Conservation (phyloP, 2,113 vertebrate species). For the Menidia beryllina region DNA sequence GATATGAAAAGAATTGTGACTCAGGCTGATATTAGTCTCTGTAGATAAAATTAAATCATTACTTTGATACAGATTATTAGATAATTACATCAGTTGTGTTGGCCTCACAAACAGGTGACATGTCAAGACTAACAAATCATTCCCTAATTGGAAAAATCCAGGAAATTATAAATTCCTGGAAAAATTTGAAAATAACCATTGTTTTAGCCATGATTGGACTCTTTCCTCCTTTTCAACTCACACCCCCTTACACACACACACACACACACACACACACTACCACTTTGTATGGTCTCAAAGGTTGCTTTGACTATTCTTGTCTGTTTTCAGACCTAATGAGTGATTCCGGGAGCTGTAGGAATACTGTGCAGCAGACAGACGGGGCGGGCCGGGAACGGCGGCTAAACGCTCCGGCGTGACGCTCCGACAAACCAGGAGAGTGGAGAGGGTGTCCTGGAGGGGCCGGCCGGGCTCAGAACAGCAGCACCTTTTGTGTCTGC, state of each 20-base stretch:
- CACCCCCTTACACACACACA: neutral
- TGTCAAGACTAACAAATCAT: no score
- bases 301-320: slow-evolving; percentile 41
- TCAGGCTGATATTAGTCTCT: no score
- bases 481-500: slow-evolving; percentile 79
- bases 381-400: slow-evolving; percentile 6
- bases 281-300: slow-evolving; percentile 41
- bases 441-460: slow-evolving; percentile 28
- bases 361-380: slow-evolving; percentile 9
- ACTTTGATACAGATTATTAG: no score
- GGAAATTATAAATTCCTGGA: no score
- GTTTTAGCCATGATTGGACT: neutral
- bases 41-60: no score
- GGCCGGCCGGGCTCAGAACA: slow-evolving; percentile 62
- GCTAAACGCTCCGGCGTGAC: slow-evolving; percentile 49
- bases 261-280: slow-evolving; percentile 23
- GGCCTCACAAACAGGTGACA: no score
- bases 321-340: slow-evolving; percentile 11
- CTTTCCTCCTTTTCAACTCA: neutral
- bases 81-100: no score
- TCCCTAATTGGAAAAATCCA: neutral
- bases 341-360: slow-evolving; percentile 30
- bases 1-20: no score
- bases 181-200: slow-evolving; percentile 1
- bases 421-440: slow-evolving; percentile 34